Evolutionary conservation across 2,888 invertebrate genomes (phyloP).

Genomic region (Odontocerum albicorne): DNA sequence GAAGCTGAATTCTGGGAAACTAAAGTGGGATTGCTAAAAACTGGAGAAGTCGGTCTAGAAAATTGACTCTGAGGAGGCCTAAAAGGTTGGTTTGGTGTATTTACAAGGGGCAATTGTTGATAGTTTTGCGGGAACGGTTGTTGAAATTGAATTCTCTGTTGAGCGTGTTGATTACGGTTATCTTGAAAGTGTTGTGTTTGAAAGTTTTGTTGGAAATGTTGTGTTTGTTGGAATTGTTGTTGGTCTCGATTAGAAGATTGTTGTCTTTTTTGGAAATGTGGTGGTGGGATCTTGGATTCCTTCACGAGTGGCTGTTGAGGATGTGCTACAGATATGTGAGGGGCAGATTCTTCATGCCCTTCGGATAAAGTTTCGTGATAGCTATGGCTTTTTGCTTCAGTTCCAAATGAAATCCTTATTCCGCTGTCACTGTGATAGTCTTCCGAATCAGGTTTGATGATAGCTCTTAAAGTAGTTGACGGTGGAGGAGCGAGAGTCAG

Average conservation of each 20-base stretch:
- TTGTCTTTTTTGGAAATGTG: constrained; percentile 42
- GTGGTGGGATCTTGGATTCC: constrained; percentile 37
- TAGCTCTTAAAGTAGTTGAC: constrained; percentile 78
- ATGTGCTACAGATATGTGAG: constrained; percentile 62
- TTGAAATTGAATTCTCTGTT: constrained; percentile 52
- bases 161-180: constrained; percentile 44
- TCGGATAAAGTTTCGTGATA: constrained; percentile 47
- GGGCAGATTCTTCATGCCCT: constrained; percentile 64
- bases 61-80: constrained; percentile 42
- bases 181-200: constrained; percentile 29
- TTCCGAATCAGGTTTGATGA: constrained; percentile 86
- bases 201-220: constrained; percentile 32
- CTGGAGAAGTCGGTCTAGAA: constrained; percentile 26
- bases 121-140: constrained; percentile 46
- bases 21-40: constrained; percentile 29
- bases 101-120: constrained; percentile 53
- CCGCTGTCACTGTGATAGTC: constrained; percentile 79
- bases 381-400: constrained; percentile 54
- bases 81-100: constrained; percentile 49
- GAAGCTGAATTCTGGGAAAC: constrained; percentile 31
- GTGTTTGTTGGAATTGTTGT: constrained; percentile 38
- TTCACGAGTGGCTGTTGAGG: constrained; percentile 45
- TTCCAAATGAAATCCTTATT: constrained; percentile 81
- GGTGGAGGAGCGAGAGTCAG: constrained; percentile 56
- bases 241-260: constrained; percentile 37